These are phyloP conservation scores for Hippocampus mohnikei DNA, from an alignment of 2,113 vertebrate genomes.

Conservation along the genomic window DNA sequence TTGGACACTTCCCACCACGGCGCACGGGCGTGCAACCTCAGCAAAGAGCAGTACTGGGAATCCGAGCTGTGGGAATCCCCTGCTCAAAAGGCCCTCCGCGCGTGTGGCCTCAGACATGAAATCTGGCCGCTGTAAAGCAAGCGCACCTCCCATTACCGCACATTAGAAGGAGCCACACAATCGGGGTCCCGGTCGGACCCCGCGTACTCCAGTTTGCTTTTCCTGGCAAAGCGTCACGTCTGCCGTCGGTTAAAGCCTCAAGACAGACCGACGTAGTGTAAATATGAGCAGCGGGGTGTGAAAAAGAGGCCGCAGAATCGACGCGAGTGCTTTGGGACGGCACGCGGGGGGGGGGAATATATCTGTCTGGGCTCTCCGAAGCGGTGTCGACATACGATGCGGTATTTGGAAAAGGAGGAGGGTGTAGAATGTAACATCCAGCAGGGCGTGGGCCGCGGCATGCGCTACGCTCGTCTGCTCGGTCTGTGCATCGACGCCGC, in stretches of 20 bases:
- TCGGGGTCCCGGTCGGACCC: constrained; percentile 4
- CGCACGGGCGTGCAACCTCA: no score
- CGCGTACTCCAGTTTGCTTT: constrained; percentile 8
- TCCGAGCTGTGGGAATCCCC: background rate
- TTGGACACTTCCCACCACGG: no score
- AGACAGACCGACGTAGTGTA: constrained; percentile 4
- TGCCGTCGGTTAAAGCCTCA: constrained; percentile 14
- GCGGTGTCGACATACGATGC: background rate
- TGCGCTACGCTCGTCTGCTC: background rate
- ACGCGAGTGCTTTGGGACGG: background rate
- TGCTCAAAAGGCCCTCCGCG: background rate
- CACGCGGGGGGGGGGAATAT: background rate
- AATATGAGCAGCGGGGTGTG: constrained; percentile 15
- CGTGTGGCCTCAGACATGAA: background rate
- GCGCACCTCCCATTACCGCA: constrained; percentile 20
- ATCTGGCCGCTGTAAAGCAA: constrained; percentile 29
- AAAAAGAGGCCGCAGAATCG: constrained; percentile 20
- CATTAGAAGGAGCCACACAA: constrained; percentile 33
- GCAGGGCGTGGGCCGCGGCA: constrained; percentile 1
- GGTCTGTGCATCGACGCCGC: constrained; percentile 9
- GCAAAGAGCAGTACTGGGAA: background rate
- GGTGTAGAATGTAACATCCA: constrained; percentile 4
- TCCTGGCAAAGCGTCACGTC: constrained; percentile 26
- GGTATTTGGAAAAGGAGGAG: constrained; percentile 18
- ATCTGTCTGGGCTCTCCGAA: background rate